Evolutionary conservation across 2,797 vertebrate species (phyloP), one percentile per base, ranked within the genome.

Genomic region (Tolypeutes matacus): DNA sequence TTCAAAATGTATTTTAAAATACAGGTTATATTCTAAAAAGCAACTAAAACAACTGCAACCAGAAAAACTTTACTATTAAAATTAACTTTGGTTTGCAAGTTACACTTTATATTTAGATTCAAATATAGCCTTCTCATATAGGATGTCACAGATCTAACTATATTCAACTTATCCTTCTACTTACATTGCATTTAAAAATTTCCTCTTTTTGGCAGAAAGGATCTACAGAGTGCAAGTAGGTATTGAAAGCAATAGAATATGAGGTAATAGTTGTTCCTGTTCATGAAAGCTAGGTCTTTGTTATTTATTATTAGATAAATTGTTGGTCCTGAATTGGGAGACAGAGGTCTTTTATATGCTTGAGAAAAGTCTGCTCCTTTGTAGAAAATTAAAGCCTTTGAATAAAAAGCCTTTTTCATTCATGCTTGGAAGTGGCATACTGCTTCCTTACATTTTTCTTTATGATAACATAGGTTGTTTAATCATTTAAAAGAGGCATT

Each of bases 401-500:
- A 67, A 27, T 90, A 93, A 77, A 96, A 91, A 78, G n/a, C 5
- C 14, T 51, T 96, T 96, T 82, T 78, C 46, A 86, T 83, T 95
- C 60, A 80, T 39, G 29, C 89, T 51, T 88, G n/a, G 83, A 95
- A 96, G 82, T 36, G 65, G 81, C 9, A 85, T 15, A 49, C 23
- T 77, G 70, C 21, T 93, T 96, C 96, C 34, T 96, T 89, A 91
- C 0, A 85, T 20, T 87, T 23, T 42, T 90, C 39, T 96, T 76
- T 31, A 96, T 29, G 36, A 92, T 85, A 72, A 77, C 60, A 92
- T 14, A 82, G 7, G 21, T 39, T 87, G 29, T 85, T 92, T 89
- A 94, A 90, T 58, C 65, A 95, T 97, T 97, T 97, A 86, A 94
- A 94, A 90, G 17, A 96, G 12, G 29, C 82, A 80, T 93, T 97